Base-by-base conservation (phyloP, 1,140 invertebrate species). In the Drosophila rhopaloa region DNA sequence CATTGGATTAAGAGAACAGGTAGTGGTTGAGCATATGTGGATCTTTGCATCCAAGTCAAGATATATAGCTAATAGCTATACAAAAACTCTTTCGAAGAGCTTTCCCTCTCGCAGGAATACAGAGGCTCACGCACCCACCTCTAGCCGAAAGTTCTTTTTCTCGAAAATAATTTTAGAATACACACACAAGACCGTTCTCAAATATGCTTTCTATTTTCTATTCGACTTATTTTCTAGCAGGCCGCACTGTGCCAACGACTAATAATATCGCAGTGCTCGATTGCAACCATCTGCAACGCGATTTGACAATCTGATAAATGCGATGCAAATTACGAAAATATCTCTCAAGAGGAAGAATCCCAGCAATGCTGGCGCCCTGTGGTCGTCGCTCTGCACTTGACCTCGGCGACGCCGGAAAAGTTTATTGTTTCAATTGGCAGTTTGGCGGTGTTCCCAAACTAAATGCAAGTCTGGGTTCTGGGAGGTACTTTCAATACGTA, bases 221-320 rank as follows among this genome's bases (percentile, higher is more conserved):
- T 41, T 48, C n/a, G 46, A 37, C 29, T 27, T 11, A n/a, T 55
- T 44, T 27, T 44, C 7, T 48, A 13, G 44, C 19, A 24, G 19
- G 10, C 11, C 11, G 24, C 24, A 29, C 24, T 41, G 46, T 71
- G 67, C 54, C 55, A 56, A 75, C 51, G 19, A 71, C 68, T 71
- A 71, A 71, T 71, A 71, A 71, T 71, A 71, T 19, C 66, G 38
- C 71, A 55, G 43, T 55, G 43, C 72, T 55, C 53, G 41, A 85
- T 75, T 86, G 56, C 68, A 81, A 48, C 62, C 74, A 85, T 78
- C 81, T 84, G 72, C 66, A 77, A 51, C 60, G 60, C 37, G 11
- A 57, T 76, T 59, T 86, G 75, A 72, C 74, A 81, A 70, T 57
- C 79, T 72, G 54, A 76, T 76, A 81, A 84, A 85, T 77, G 57